Percentiles rank a stretch among this genome's conserved stretches.
Evolutionary conservation across 2,888 invertebrate genomes (phyloP).

Genomic region (Dynastes tityus): DNA sequence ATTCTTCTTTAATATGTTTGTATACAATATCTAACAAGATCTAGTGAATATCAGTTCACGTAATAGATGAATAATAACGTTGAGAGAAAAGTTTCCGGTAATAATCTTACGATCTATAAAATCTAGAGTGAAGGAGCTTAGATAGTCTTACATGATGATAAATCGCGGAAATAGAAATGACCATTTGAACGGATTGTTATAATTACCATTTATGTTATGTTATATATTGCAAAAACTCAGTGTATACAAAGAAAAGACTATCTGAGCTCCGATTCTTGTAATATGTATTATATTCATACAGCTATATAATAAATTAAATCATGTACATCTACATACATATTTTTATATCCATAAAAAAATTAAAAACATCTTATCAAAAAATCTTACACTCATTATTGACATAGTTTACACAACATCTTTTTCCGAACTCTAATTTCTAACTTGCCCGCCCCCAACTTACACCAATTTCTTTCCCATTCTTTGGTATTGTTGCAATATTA

Average conservation of each 20-base stretch:
- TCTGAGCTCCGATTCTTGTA: no score
- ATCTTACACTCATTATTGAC: conserved; percentile 35
- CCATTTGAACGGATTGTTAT: no score
- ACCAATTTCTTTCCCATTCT: background rate
- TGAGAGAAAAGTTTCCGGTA: conserved; percentile 44
- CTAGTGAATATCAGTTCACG: conserved; percentile 51
- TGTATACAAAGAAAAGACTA: no score
- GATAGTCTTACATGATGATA: no score
- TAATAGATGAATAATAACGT: conserved; percentile 17
- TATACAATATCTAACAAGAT: conserved; percentile 46
- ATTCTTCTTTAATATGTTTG: conserved; percentile 16
- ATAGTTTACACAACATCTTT: conserved; percentile 1
- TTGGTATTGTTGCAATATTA: background rate
- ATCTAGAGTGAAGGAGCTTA: no score
- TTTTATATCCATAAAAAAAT: background rate
- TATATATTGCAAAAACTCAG: no score
- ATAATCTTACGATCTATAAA: conserved; percentile 51
- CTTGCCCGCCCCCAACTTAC: background rate
- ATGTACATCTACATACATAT: conserved; percentile 26
- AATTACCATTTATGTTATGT: no score
- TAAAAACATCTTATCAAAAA: conserved; percentile 33
- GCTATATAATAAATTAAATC: conserved; percentile 50
- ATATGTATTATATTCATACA: conserved; percentile 45
- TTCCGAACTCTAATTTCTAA: background rate
- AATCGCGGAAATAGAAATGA: no score